phyloP scores from a whole-genome alignment of 2,113 vertebrate genomes.

The Elachura formosa region DNA sequence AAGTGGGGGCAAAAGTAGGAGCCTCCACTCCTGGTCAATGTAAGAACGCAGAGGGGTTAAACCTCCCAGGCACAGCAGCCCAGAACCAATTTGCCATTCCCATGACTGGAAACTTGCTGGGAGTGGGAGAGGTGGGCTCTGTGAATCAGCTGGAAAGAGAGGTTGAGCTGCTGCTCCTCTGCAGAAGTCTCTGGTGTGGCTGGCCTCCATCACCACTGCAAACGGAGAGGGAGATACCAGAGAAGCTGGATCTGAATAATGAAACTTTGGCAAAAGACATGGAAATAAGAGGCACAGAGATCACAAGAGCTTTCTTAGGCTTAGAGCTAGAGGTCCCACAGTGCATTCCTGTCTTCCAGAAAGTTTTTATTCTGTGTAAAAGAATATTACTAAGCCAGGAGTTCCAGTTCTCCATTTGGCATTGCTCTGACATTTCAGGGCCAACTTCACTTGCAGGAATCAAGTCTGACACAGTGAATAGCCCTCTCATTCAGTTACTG shows the following conservation, averaged over 20 bases:
- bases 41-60: not conserved
- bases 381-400: not conserved
- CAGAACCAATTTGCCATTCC: accelerated
- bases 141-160: not conserved
- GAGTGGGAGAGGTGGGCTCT: not conserved
- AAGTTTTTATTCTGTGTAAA: not conserved
- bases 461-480: not conserved
- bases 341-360: not conserved
- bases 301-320: not conserved
- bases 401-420: not conserved
- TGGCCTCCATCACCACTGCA: not conserved
- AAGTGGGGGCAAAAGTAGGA: too few relatives aligned
- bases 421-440: not conserved
- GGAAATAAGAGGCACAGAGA: not conserved
- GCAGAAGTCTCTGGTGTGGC: not conserved
- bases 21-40: not conserved
- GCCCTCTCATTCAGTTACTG: not conserved
- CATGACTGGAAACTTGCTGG: accelerated
- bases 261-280: not conserved
- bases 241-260: not conserved
- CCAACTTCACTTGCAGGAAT: not conserved
- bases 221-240: not conserved
- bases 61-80: not conserved
- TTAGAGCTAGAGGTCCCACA: not conserved
- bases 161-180: not conserved